phyloP scores from a whole-genome alignment of 2,113 vertebrate genomes.

The Clarias magur region DNA sequence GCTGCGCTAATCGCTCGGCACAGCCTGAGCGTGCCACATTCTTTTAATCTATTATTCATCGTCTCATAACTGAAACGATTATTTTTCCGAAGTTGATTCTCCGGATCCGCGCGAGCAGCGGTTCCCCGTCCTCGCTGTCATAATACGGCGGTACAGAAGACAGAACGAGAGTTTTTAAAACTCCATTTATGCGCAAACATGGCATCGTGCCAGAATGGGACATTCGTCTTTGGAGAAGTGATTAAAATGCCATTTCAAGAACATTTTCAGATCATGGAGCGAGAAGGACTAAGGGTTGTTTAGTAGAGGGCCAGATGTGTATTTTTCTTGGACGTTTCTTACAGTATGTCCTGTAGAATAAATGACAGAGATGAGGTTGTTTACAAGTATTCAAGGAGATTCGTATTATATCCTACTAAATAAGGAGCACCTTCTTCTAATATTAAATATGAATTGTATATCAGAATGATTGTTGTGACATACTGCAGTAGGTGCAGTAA shows the following conservation, averaged over 20 bases:
- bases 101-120: neutral
- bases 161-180: slow-evolving; percentile 42
- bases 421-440: neutral
- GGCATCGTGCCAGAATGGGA: slow-evolving; percentile 39
- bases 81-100: slow-evolving; percentile 32
- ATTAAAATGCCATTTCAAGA: slow-evolving; percentile 39
- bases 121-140: neutral
- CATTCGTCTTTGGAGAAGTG: slow-evolving; percentile 28
- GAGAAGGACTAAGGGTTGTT: neutral
- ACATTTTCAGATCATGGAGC: neutral
- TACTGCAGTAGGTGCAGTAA: neutral
- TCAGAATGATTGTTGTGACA: slow-evolving; percentile 3
- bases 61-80: slow-evolving; percentile 48
- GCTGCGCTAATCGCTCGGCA: slow-evolving; percentile 40
- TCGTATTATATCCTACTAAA: neutral
- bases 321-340: neutral
- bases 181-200: slow-evolving; percentile 40
- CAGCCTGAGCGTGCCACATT: slow-evolving; percentile 21
- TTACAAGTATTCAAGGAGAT: neutral
- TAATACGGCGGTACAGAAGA: neutral
- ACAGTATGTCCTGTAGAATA: neutral
- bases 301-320: neutral
- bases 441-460: neutral
- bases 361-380: neutral
- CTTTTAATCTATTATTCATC: slow-evolving; percentile 59